A percentile compares a stretch with the other conserved stretches of the same genome.
These are phyloP conservation scores for Spizella passerina DNA, from an alignment of 2,797 vertebrate genomes.

Conservation along the genomic window DNA sequence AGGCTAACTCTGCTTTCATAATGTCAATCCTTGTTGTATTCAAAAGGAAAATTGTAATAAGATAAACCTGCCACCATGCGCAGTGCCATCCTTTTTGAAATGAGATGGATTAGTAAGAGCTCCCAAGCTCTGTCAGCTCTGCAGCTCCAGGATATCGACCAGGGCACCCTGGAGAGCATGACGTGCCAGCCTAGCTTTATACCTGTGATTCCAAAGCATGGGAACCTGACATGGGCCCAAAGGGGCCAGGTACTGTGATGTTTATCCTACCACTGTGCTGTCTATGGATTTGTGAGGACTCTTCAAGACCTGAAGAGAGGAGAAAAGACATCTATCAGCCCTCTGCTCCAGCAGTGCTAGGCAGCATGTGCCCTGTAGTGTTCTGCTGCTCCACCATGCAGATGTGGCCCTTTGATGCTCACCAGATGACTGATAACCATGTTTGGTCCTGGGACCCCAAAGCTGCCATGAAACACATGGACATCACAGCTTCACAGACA, in stretches of 20 bases:
- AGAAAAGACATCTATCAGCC: background rate
- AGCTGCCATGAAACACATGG: background rate
- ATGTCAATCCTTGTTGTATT: slow-evolving; percentile 43
- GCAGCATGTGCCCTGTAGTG: fast-evolving
- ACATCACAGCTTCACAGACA: background rate
- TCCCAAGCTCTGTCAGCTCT: background rate
- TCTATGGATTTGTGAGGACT: background rate
- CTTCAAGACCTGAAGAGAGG: background rate
- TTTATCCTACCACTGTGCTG: background rate
- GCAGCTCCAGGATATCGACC: fast-evolving
- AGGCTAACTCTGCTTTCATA: slow-evolving; percentile 37
- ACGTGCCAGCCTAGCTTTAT: background rate
- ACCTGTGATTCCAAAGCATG: background rate
- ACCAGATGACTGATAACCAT: background rate
- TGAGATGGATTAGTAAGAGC: background rate
- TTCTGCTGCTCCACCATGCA: background rate
- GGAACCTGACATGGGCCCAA: background rate
- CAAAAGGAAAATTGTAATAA: slow-evolving; percentile 41
- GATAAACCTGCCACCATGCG: background rate
- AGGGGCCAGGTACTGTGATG: background rate
- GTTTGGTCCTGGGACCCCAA: background rate
- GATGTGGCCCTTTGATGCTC: background rate
- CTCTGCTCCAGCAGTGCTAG: background rate
- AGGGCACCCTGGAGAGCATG: background rate
- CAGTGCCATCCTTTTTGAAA: slow-evolving; percentile 29